Conservation (phyloP, 1,140 invertebrate genomes). For the Eulimnadia texana region DNA sequence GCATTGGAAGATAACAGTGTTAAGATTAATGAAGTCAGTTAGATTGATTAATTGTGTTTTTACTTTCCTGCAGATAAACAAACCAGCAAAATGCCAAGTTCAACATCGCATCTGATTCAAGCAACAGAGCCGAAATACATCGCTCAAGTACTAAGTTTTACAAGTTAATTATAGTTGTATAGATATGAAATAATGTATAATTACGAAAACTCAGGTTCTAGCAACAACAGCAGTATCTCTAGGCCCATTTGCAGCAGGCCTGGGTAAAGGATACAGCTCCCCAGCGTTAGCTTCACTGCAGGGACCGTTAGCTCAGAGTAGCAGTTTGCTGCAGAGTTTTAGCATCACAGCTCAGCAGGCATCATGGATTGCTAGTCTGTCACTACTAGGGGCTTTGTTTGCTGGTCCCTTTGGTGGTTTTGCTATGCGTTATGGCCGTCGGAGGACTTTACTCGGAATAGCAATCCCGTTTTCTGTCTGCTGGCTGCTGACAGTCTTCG, state of each 20-base stretch:
- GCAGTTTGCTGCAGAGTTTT: slow-evolving; percentile 21
- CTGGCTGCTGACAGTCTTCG: slow-evolving; percentile 60
- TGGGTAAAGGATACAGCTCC: slow-evolving; percentile 69
- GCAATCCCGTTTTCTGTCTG: slow-evolving; percentile 53
- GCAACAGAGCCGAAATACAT: slow-evolving; percentile 15
- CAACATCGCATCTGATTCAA: slow-evolving; percentile 12
- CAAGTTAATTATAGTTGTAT: no score
- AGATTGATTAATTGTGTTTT: no score
- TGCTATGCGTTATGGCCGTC: slow-evolving; percentile 51
- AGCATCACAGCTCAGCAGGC: slow-evolving; percentile 53
- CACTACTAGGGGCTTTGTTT: slow-evolving; percentile 52
- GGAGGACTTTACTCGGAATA: slow-evolving; percentile 46
- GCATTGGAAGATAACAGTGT: no score
- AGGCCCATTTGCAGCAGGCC: slow-evolving; percentile 59
- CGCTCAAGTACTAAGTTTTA: slow-evolving; percentile 13
- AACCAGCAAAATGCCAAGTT: slow-evolving; percentile 10
- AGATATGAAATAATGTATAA: no score
- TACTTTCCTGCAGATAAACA: no score
- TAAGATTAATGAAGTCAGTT: no score
- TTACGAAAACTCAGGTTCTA: slow-evolving; percentile 53
- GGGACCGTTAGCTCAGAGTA: slow-evolving; percentile 23
- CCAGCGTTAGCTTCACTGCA: slow-evolving; percentile 67
- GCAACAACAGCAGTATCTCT: slow-evolving; percentile 63
- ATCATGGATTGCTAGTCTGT: slow-evolving; percentile 65
- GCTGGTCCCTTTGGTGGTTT: slow-evolving; percentile 58